Base-by-base conservation (phyloP, 2,113 vertebrate genomes). In the Ctenodactylus gundi region DNA sequence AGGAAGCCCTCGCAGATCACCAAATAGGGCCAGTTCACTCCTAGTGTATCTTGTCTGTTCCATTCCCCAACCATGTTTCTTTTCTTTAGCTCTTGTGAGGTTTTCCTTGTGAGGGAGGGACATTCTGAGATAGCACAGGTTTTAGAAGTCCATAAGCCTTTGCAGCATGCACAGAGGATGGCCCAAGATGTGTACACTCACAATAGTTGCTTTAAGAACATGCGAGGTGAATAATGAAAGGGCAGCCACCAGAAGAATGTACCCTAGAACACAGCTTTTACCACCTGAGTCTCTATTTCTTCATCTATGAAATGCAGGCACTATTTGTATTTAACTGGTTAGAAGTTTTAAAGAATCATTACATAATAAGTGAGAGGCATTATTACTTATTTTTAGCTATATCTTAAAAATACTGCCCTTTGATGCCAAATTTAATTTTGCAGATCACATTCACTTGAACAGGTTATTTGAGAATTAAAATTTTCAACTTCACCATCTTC, bases 391-490 rank as follows among this genome's bases (percentile, higher is more conserved):
- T 73, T 95, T 86, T 46, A 95, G 95, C 58, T 64, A 7, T 46
- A 53, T 31, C 13, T 95, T 81, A 18, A 82, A 93, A 88, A 46
- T 70, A 65, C 81, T 75, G 44, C 2, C 1, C 13, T 70, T 91
- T 90, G 76, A 96, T 96, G 73, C 21, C 14, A 87, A 82, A 78
- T 76, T 78, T 21, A 84, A 25, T 83, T 90, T 86, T 65, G 58
- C 23, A 86, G 72, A 90, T 46, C 21, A 46, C 68, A 70, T 49
- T 87, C 25, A 91, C 51, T 84, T 36, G 1, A 65, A 82, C 82
- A 67, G 3, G n/a, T 44, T 75, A 83, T 87, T 67, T 60, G 6
- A 51, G 81, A 93, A 68, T 65, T 72, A 85, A 88, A 92, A 72
- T 92, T 76, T 36, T 83, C 78, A 85, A 60, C 51, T 86, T 82